Base-by-base conservation (phyloP, 2,797 vertebrate species). In the Neoniphon sammara region DNA sequence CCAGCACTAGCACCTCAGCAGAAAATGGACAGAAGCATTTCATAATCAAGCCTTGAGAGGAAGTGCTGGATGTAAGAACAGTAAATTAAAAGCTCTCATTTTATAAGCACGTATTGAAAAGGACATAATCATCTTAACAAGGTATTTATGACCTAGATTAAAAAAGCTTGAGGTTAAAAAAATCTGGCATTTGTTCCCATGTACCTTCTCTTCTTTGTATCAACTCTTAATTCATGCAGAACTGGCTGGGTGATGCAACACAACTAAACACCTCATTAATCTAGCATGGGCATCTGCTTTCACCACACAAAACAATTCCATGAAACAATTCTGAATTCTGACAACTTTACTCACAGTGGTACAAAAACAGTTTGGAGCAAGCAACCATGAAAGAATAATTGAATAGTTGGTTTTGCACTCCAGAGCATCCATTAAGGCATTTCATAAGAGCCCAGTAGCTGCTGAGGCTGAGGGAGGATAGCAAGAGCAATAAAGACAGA, bases 41-140 rank as follows among this genome's bases (percentile, higher is more conserved):
- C 62, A 46, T 62, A 75, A 77, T 77, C 36, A 44, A 9, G 68
- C 50, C 4, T 36, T 55, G 20, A 27, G 71, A 17, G 57, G 72
- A 73, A 75, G 57, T 54, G 21, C 7, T 39, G 18, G 52, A 46
- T n/a, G 15, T 42, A 39, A 9, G 10, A 1, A 49, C 2, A 23
- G 72, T 15, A 2, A n/a, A 56, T 23, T 50, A 52, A 44, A 3
- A 25, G 11, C 21, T 53, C 1, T 7, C 52, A 10, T 25, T 4
- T 50, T 27, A 27, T 55, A 39, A 21, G 44, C 7, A 47, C n/a
- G 2, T 62, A 55, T 6, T 31, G 30, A 31, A 20, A 56, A 57
- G 0, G 25, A 52, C 55, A 39, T 39, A 39, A 11, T 39, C 11
- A 39, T 39, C 11, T 39, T 39, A 39, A 39, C 11, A 12, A 11